phyloP scores from a whole-genome alignment of 2,797 vertebrate species.

The Adelosebastes latens region DNA sequence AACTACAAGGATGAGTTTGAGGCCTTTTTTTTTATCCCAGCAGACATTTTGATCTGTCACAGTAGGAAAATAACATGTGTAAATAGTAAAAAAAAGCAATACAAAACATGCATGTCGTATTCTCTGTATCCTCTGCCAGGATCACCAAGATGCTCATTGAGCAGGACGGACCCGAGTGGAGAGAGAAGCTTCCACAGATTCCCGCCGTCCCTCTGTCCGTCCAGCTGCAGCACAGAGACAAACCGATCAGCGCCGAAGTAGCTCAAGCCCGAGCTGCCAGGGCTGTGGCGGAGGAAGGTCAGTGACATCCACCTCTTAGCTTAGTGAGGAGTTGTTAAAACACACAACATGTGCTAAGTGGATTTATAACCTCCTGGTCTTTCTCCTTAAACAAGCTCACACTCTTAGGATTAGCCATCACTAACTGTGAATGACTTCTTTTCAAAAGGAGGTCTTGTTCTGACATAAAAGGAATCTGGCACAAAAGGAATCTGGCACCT shows the following conservation, averaged over 20 bases:
- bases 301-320: slow-evolving; percentile 6
- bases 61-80: background rate
- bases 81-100: background rate
- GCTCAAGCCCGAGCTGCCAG: slow-evolving; percentile 73
- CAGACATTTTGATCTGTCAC: background rate
- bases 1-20: background rate
- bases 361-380: background rate
- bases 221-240: slow-evolving; percentile 83
- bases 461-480: background rate
- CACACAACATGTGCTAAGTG: background rate
- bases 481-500: background rate
- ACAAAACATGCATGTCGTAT: background rate
- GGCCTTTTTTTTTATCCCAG: background rate
- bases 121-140: slow-evolving; percentile 70
- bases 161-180: slow-evolving; percentile 91
- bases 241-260: slow-evolving; percentile 72
- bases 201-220: slow-evolving; percentile 88
- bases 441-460: background rate
- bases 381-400: background rate
- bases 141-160: slow-evolving; percentile 93
- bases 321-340: background rate
- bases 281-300: slow-evolving; percentile 68
- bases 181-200: slow-evolving; percentile 90
- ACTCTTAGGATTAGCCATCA: background rate
- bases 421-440: background rate